phyloP scores from a whole-genome alignment of 2,797 vertebrate genomes.

The Sebastolobus altivelis region DNA sequence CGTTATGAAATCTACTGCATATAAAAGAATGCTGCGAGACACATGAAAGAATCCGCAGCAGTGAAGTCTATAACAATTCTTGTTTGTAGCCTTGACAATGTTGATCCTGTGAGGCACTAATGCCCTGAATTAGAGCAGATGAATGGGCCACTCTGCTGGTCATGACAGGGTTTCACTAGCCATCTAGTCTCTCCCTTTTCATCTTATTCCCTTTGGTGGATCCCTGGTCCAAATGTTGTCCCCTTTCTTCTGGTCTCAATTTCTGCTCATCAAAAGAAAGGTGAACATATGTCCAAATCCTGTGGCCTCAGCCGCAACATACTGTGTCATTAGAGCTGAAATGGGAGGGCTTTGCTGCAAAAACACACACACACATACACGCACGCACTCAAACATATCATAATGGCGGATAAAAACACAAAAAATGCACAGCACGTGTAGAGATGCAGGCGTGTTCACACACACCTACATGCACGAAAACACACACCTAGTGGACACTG shows the following conservation, averaged over 20 bases:
- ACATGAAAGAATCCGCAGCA: constrained; percentile 78
- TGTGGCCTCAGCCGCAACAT: constrained; percentile 82
- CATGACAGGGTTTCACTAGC: constrained; percentile 87
- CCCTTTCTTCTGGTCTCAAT: constrained; percentile 91
- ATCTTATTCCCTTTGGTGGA: constrained; percentile 94
- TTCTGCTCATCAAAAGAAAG: constrained; percentile 97
- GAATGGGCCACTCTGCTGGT: constrained; percentile 87
- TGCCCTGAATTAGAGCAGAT: constrained; percentile 89
- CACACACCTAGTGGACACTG: constrained; percentile 40
- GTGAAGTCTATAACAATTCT: constrained; percentile 79
- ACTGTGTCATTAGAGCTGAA: constrained; percentile 82
- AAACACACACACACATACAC: constrained; percentile 27
- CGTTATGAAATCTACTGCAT: constrained; percentile 67
- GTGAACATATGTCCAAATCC: constrained; percentile 91
- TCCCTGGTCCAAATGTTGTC: constrained; percentile 86
- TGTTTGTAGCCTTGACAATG: constrained; percentile 86
- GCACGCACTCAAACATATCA: constrained; percentile 32
- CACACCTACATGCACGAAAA: constrained; percentile 30
- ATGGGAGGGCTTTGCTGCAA: constrained; percentile 58
- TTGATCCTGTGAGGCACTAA: constrained; percentile 86
- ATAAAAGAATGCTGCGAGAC: constrained; percentile 71
- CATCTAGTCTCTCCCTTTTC: constrained; percentile 92
- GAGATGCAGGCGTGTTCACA: constrained; percentile 27
- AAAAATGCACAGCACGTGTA: constrained; percentile 57
- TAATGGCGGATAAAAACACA: constrained; percentile 56